phyloP scores from a whole-genome alignment of 2,797 vertebrate genomes.

The Halcyon smyrnensis region DNA sequence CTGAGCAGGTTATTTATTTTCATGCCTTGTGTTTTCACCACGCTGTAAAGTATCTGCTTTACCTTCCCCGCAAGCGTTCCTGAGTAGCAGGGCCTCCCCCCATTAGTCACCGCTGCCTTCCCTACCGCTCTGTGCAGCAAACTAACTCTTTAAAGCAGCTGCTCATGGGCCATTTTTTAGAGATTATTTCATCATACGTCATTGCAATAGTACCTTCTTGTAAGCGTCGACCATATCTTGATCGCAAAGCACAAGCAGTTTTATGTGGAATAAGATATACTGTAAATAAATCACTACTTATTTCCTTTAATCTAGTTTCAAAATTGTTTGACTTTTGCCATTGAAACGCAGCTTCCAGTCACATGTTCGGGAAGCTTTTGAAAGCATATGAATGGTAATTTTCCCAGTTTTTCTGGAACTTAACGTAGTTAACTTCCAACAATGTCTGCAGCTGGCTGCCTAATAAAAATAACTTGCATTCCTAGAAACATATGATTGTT shows the following conservation, averaged over 20 bases:
- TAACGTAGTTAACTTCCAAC: neutral
- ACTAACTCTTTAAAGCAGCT: neutral
- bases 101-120: neutral
- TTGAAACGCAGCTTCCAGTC: constrained; percentile 29
- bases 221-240: neutral
- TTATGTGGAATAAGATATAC: neutral
- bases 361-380: neutral
- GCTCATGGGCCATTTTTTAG: neutral
- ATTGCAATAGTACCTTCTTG: neutral
- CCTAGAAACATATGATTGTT: constrained; percentile 22
- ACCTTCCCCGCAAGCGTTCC: neutral
- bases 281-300: neutral
- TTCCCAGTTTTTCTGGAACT: constrained; percentile 32
- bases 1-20: neutral
- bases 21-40: neutral
- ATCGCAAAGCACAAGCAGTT: neutral
- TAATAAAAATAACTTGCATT: constrained; percentile 57
- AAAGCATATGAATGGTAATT: constrained; percentile 25
- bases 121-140: neutral
- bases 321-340: neutral
- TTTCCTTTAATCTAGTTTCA: constrained; percentile 6
- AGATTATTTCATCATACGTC: neutral
- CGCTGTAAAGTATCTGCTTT: neutral
- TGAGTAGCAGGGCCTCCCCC: neutral
- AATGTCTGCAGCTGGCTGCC: constrained; percentile 8